These are phyloP conservation scores for Tachina fera DNA, from an alignment of 2,888 invertebrate genomes.

Conservation along the genomic window DNA sequence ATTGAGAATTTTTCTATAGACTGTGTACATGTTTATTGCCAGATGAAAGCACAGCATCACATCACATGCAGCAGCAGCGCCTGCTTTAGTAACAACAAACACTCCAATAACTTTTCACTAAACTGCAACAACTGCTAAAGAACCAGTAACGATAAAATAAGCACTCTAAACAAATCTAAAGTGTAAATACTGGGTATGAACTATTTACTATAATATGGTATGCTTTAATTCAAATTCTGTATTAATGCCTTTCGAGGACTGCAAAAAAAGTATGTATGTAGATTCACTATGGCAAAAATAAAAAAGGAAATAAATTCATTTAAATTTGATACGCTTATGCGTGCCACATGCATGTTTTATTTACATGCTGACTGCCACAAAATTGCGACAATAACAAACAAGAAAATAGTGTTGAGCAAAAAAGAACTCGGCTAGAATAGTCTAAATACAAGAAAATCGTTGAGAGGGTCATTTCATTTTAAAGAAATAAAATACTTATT, in stretches of 20 bases:
- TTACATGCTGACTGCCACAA: constrained; percentile 70
- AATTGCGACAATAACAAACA: constrained; percentile 66
- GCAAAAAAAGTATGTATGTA: constrained; percentile 8
- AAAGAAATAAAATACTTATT: too few relatives aligned
- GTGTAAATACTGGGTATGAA: neutral
- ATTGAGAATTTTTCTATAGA: constrained; percentile 67
- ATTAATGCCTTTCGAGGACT: constrained; percentile 53
- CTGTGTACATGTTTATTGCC: constrained; percentile 55
- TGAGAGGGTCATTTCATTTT: constrained; percentile 26
- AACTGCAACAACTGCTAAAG: constrained; percentile 15
- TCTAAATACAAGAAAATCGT: constrained; percentile 39
- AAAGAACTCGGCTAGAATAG: constrained; percentile 38
- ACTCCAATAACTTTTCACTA: constrained; percentile 8
- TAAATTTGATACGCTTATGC: constrained; percentile 76
- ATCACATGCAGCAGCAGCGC: constrained; percentile 14
- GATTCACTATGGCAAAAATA: constrained; percentile 32
- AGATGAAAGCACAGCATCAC: constrained; percentile 27
- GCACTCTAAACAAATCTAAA: constrained; percentile 19
- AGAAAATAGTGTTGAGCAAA: constrained; percentile 20
- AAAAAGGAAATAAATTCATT: constrained; percentile 71
- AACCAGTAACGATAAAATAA: constrained; percentile 42
- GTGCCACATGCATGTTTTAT: constrained; percentile 74
- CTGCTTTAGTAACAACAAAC: constrained; percentile 6
- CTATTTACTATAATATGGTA: constrained; percentile 1
- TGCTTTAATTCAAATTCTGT: constrained; percentile 13